phyloP scores from a whole-genome alignment of 2,888 invertebrate species.

The Cotesia congregata region DNA sequence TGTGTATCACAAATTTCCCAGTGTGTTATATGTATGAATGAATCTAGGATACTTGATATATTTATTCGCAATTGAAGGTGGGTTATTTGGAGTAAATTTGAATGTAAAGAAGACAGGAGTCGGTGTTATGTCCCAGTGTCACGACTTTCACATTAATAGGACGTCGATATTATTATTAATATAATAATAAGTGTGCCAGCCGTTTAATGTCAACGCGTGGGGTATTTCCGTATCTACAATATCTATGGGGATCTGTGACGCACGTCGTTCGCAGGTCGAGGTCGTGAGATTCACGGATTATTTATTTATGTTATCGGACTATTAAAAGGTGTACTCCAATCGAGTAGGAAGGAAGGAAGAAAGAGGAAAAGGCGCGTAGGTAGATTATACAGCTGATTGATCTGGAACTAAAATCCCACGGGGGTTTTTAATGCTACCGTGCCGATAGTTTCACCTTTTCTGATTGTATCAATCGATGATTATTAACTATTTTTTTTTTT shows the following conservation, averaged over 20 bases:
- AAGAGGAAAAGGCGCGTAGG: not conserved
- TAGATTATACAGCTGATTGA: slow-evolving; percentile 14
- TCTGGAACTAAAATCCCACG: slow-evolving; percentile 2
- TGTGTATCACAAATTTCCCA: too few relatives aligned
- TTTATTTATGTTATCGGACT: not conserved
- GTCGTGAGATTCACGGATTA: slow-evolving; percentile 17
- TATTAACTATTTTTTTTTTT: not conserved
- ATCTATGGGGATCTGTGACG: slow-evolving; percentile 17
- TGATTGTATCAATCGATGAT: not conserved
- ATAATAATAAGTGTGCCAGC: slow-evolving; percentile 4
- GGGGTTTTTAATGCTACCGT: not conserved
- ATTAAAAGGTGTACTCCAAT: not conserved
- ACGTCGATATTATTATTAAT: not conserved
- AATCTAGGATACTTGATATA: too few relatives aligned
- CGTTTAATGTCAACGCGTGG: not conserved
- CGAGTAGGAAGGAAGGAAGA: too few relatives aligned
- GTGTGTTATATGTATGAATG: too few relatives aligned
- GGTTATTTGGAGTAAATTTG: not conserved
- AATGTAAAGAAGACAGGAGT: not conserved
- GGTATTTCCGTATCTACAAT: not conserved
- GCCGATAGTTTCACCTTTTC: not conserved
- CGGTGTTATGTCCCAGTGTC: not conserved
- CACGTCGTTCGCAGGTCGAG: slow-evolving; percentile 15
- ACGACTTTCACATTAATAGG: not conserved
- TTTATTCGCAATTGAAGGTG: not conserved